Conservation (phyloP, 2,797 vertebrate genomes). For the Tokudaia muenninki region DNA sequence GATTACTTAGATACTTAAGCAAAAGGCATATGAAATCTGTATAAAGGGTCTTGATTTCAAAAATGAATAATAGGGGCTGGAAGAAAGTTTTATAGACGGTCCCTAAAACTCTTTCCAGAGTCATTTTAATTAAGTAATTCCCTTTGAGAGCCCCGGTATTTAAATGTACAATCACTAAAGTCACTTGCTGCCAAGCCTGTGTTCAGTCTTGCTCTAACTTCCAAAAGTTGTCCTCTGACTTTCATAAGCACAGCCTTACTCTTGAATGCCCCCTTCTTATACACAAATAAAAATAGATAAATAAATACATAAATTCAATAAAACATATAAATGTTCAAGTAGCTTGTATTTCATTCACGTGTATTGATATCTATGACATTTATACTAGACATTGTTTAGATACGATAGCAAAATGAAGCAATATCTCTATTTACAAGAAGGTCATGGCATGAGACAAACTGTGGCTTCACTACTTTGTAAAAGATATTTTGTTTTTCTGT, state of each 20-base stretch:
- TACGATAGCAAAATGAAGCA: neutral
- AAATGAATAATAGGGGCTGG: slow-evolving; percentile 12
- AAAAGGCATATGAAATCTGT: slow-evolving; percentile 3
- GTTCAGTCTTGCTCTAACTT: neutral
- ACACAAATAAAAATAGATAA: too few species aligned
- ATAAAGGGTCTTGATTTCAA: slow-evolving; percentile 32
- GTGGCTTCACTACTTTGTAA: neutral
- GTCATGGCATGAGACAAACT: neutral
- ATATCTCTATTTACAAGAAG: neutral
- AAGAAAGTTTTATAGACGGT: neutral
- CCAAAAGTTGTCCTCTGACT: too few species aligned
- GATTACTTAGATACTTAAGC: neutral
- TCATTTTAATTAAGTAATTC: neutral
- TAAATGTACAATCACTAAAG: neutral
- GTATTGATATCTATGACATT: neutral
- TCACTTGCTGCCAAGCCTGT: neutral
- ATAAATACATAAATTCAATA: too few species aligned
- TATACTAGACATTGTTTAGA: neutral
- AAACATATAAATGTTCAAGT: too few species aligned
- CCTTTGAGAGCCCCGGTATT: neutral
- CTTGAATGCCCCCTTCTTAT: too few species aligned
- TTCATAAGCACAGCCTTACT: too few species aligned
- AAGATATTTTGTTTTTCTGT: slow-evolving; percentile 30
- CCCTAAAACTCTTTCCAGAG: neutral
- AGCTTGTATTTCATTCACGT: neutral